phyloP scores from a whole-genome alignment of 2,113 vertebrate genomes.

The Acrocephalus kingi region DNA sequence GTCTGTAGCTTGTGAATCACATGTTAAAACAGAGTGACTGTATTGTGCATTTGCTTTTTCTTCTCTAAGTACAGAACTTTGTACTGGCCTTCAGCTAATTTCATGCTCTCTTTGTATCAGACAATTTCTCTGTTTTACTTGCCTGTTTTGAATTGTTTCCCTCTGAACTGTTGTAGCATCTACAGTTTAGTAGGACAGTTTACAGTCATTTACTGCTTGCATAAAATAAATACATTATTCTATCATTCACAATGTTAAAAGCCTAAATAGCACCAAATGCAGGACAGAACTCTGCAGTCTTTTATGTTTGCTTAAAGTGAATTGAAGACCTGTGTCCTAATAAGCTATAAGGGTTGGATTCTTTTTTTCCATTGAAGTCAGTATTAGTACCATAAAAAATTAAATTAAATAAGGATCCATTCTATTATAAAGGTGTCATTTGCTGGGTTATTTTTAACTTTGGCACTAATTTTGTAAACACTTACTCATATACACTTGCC shows the following conservation, averaged over 20 bases:
- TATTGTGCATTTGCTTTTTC: not conserved
- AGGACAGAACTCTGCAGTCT: not conserved
- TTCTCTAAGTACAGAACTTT: not conserved
- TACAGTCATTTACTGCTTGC: not conserved
- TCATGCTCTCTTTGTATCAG: not conserved
- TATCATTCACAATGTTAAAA: not conserved
- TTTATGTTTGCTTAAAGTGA: not conserved
- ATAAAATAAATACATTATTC: not conserved
- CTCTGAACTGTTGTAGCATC: not conserved
- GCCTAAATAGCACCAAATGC: not conserved
- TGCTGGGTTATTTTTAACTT: slow-evolving; percentile 35
- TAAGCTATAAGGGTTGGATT: not conserved
- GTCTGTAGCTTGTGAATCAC: not conserved
- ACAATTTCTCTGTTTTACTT: not conserved
- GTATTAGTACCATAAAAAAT: not conserved
- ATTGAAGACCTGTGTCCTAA: not conserved
- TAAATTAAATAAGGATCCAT: not conserved
- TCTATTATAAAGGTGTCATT: not conserved
- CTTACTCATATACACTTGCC: not conserved
- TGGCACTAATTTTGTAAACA: not conserved
- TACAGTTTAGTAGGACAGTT: not conserved
- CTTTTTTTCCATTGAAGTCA: not conserved
- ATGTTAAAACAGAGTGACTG: not conserved
- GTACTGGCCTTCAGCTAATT: not conserved
- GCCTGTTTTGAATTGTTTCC: not conserved